phyloP scores from a whole-genome alignment of 2,888 invertebrate species.

The Hartigia nigra region DNA sequence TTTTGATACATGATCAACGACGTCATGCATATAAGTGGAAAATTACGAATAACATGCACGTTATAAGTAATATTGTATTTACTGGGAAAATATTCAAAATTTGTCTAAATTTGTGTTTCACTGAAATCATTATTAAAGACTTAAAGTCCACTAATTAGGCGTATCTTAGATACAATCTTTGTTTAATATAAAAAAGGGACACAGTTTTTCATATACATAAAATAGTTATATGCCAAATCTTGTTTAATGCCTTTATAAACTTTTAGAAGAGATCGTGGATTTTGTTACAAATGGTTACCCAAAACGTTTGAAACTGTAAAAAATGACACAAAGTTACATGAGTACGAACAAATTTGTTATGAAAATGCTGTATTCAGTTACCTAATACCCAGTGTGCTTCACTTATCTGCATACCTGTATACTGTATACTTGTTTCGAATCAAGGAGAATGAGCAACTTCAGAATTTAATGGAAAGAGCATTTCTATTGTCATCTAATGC shows the following conservation, averaged over 20 bases:
- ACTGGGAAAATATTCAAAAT: too few species aligned
- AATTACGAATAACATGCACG: background rate
- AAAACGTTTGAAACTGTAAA: slow-evolving; percentile 34
- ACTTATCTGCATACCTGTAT: slow-evolving; percentile 79
- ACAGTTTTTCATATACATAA: background rate
- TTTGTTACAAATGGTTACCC: slow-evolving; percentile 70
- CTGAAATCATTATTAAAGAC: too few species aligned
- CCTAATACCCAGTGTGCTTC: slow-evolving; percentile 78
- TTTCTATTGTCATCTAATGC: slow-evolving; percentile 80
- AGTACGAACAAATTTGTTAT: slow-evolving; percentile 75
- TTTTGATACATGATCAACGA: too few species aligned
- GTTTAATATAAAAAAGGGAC: background rate
- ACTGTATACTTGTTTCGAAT: slow-evolving; percentile 80
- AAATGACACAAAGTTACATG: slow-evolving; percentile 60
- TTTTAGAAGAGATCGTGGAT: slow-evolving; percentile 78
- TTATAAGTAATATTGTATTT: background rate
- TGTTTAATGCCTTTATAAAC: background rate
- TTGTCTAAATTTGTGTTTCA: background rate
- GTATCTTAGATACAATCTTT: too few species aligned
- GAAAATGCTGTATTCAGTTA: slow-evolving; percentile 80
- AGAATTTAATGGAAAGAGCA: slow-evolving; percentile 85
- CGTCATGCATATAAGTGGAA: too few species aligned
- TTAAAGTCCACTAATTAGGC: too few species aligned
- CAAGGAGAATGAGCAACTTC: slow-evolving; percentile 84
- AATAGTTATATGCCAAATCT: background rate